Evolutionary conservation across 1,140 invertebrate species (phyloP).

Genomic region (Atta cephalotes): DNA sequence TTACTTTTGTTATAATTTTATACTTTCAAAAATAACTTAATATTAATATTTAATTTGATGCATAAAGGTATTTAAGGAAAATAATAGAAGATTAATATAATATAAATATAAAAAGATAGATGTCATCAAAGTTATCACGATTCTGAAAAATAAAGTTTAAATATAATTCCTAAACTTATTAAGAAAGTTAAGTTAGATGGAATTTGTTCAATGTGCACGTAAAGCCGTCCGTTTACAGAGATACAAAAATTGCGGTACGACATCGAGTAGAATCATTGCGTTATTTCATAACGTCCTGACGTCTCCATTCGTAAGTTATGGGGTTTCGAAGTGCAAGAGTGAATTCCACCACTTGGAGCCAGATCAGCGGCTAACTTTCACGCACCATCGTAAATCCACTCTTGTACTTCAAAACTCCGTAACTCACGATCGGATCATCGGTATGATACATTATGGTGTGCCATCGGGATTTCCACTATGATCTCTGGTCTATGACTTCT

Average conservation of each 20-base stretch:
- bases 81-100: neutral
- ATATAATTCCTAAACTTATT: neutral
- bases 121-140: neutral
- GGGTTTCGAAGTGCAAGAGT: conserved; percentile 74
- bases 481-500: conserved; percentile 43
- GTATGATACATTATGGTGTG: conserved; percentile 75
- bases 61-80: neutral
- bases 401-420: conserved; percentile 74
- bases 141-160: neutral
- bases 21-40: neutral
- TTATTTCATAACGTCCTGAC: conserved; percentile 70
- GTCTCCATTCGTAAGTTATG: conserved; percentile 72
- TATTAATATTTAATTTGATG: neutral
- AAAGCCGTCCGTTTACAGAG: neutral
- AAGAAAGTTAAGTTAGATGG: neutral
- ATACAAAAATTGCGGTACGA: conserved; percentile 26
- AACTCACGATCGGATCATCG: conserved; percentile 76
- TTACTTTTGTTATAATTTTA: neutral
- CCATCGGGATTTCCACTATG: conserved; percentile 65
- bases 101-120: neutral
- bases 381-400: conserved; percentile 76
- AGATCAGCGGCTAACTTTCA: conserved; percentile 77
- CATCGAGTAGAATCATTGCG: conserved; percentile 58
- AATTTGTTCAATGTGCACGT: neutral
- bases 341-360: conserved; percentile 74